A percentile compares a stretch with the other conserved stretches of the same genome.
Evolutionary conservation across 1,140 invertebrate species (phyloP).

Genomic region (Mycetomoellerius zeteki): DNA sequence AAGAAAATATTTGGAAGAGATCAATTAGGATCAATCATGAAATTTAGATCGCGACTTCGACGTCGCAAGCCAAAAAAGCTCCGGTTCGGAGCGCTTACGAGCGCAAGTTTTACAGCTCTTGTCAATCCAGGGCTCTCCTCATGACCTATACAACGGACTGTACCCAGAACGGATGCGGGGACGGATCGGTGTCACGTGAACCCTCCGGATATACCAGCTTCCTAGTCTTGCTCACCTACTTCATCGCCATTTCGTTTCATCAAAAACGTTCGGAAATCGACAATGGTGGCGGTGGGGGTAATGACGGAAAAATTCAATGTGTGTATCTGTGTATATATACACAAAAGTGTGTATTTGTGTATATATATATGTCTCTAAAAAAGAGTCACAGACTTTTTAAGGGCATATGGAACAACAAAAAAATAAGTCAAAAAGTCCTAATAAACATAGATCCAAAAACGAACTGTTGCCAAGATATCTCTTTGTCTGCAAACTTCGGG

Average conservation of each 20-base stretch:
- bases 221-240: slow-evolving; percentile 84
- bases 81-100: not conserved
- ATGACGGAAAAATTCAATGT: not conserved
- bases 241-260: slow-evolving; percentile 79
- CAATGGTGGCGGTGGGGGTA: not conserved
- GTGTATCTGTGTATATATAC: too few species aligned
- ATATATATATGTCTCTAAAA: too few species aligned
- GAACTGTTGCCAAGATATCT: too few species aligned
- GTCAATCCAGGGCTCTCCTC: slow-evolving; percentile 71
- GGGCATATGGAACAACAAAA: too few species aligned
- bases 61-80: not conserved
- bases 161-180: slow-evolving; percentile 82
- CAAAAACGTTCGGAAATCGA: slow-evolving; percentile 72
- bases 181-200: slow-evolving; percentile 84
- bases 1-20: not conserved
- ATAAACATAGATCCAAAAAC: too few species aligned
- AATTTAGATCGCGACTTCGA: not conserved
- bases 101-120: slow-evolving; percentile 33
- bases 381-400: too few species aligned
- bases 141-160: slow-evolving; percentile 76
- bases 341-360: too few species aligned
- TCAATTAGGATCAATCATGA: not conserved
- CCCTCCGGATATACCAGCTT: slow-evolving; percentile 84
- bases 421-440: too few species aligned
- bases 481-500: too few species aligned